Conservation (phyloP, 1,140 invertebrate genomes). For the Heliconius eleuchia region DNA sequence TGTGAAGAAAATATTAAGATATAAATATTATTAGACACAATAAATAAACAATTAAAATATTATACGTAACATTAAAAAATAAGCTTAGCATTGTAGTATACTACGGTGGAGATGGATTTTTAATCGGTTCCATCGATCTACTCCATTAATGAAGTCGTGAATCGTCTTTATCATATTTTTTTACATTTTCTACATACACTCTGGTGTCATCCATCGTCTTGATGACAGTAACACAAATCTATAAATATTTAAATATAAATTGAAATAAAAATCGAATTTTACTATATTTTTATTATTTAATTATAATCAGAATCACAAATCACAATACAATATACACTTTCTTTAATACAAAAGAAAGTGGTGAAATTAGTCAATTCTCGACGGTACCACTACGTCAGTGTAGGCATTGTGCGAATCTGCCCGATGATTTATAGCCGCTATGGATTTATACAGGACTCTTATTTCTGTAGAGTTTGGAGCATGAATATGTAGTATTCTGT, state of each 20-base stretch:
- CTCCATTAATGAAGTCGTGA: no score
- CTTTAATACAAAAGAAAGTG: conserved; percentile 6
- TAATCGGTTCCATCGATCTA: no score
- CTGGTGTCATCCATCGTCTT: no score
- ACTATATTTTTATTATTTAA: background rate
- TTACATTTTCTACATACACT: no score
- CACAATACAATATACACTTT: background rate
- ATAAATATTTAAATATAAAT: no score
- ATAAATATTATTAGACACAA: background rate
- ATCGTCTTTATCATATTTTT: no score
- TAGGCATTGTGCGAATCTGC: conserved; percentile 9
- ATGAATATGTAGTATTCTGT: background rate
- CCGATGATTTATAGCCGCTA: conserved; percentile 1
- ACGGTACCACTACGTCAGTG: background rate
- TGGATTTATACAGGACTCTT: background rate
- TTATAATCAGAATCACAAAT: background rate
- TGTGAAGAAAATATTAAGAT: background rate
- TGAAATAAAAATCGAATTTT: no score
- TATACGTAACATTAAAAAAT: background rate
- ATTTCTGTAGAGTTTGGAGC: conserved; percentile 7
- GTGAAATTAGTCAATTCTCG: conserved; percentile 5
- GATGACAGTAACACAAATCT: no score
- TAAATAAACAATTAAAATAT: background rate
- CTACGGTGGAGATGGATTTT: no score
- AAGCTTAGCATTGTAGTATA: no score